These are phyloP conservation scores for Oryzias melastigma DNA, from an alignment of 2,113 vertebrate genomes.

Conservation along the genomic window DNA sequence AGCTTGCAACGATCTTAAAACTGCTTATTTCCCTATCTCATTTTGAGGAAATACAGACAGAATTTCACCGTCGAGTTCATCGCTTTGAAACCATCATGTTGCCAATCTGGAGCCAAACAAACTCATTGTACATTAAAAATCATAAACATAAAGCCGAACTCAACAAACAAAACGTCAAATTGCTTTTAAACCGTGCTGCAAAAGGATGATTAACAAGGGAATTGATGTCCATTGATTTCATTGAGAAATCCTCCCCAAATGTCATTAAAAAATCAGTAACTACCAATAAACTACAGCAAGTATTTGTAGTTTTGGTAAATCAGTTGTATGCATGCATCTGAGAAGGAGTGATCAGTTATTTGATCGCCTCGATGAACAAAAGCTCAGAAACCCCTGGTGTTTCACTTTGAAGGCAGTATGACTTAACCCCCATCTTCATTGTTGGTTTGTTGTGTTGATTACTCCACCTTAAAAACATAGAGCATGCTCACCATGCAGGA, in stretches of 20 bases:
- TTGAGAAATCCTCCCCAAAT: constrained; percentile 30
- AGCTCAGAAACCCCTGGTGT: constrained; percentile 6
- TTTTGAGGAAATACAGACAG: constrained; percentile 50
- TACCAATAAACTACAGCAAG: constrained; percentile 35
- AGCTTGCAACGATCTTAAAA: constrained; percentile 9
- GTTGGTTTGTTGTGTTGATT: constrained; percentile 54
- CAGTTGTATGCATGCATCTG: constrained; percentile 40
- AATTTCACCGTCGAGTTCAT: constrained; percentile 32
- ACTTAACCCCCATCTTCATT: constrained; percentile 30
- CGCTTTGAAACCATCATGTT: constrained; percentile 19
- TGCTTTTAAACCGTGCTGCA: constrained; percentile 17
- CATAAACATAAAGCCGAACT: constrained; percentile 6
- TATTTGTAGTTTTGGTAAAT: constrained; percentile 20
- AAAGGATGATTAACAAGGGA: constrained; percentile 24
- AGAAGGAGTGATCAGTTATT: constrained; percentile 27
- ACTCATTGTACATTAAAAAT: constrained; percentile 10
- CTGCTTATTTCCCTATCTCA: constrained; percentile 19
- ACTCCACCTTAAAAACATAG: constrained; percentile 64
- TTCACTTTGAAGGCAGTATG: constrained; percentile 26
- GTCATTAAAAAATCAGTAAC: too few relatives aligned
- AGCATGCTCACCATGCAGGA: constrained; percentile 73
- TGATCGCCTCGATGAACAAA: constrained; percentile 5
- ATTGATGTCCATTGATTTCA: constrained; percentile 6
- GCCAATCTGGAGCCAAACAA: constrained; percentile 15
- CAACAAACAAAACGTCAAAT: constrained; percentile 25